Conservation (phyloP, 2,888 invertebrate species). For the Clusia tigrina region DNA sequence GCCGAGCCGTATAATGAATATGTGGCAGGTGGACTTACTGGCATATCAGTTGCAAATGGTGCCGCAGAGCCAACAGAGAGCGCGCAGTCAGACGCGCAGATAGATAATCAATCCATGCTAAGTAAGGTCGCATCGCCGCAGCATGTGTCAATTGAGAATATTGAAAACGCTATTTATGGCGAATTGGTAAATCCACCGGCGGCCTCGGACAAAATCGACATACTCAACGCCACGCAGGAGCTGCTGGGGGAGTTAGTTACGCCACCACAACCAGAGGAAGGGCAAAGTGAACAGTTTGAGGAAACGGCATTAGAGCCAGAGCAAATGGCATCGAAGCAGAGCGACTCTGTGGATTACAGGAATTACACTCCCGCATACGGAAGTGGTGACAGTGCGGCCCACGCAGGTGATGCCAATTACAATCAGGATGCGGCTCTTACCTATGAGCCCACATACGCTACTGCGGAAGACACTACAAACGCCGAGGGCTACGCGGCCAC, state of each 20-base stretch:
- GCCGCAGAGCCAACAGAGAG: background rate
- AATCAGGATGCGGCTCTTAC: conserved; percentile 28
- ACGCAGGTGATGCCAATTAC: conserved; percentile 14
- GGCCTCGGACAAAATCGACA: conserved; percentile 20
- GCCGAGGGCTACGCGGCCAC: conserved; percentile 22
- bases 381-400: conserved; percentile 30
- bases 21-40: conserved; percentile 4
- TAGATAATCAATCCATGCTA: conserved; percentile 49
- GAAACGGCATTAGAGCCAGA: conserved; percentile 22
- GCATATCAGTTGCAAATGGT: conserved; percentile 10
- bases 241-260: conserved; percentile 46
- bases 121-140: conserved; percentile 26
- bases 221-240: conserved; percentile 32
- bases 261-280: conserved; percentile 22
- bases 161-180: conserved; percentile 64
- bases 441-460: conserved; percentile 39
- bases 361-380: conserved; percentile 38
- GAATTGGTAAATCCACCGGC: conserved; percentile 52
- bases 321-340: conserved; percentile 16
- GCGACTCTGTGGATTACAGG: conserved; percentile 38
- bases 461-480: conserved; percentile 41
- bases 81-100: conserved; percentile 42
- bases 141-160: conserved; percentile 61
- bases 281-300: conserved; percentile 20
- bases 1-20: background rate